Evolutionary conservation across 2,113 vertebrate species (phyloP), one percentile per base, ranked within the genome.

Genomic region (Datnioides undecimradiatus): DNA sequence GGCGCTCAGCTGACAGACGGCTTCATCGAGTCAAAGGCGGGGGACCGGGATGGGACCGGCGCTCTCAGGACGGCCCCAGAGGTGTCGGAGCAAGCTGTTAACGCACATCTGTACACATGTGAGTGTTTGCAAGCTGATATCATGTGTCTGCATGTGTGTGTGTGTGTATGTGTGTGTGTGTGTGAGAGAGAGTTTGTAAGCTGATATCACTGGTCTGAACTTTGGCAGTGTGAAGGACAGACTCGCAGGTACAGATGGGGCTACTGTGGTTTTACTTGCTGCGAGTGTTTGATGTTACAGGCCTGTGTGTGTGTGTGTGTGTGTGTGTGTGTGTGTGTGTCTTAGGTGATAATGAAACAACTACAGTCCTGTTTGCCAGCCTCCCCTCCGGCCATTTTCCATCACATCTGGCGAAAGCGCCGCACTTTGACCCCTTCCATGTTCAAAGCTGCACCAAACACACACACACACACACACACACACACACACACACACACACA

Each of bases 321-420:
- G 33, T 60, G 48, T 67, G 7, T 57, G n/a, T 72, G 38, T 65
- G 48, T 71, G 67, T 76, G 80, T 34, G 59, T 72, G 74, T 84
- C 63, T 33, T 52, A 90, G 88, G 86, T 83, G 86, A 90, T 86
- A 90, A 89, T 83, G 85, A 91, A 88, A 87, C 87, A 85, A 86
- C 55, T 69, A 41, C 38, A 77, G 65, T 84, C 68, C 65, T 79
- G 84, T 88, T 79, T 78, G 79, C 70, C 54, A 83, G 79, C 31
- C 64, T 80, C 52, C 65, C 92, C 85, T 87, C 54, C 8, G 38
- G 89, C 48, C 80, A 84, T 91, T 90, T 92, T 92, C 90, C 90
- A 88, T 90, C 80, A 87, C 74, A 81, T 91, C 79, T 89, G 84
- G 69, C 34, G 57, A 82, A 79, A 4, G 34, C 60, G 71, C 34